Percentiles rank a stretch among this genome's conserved stretches.
Evolutionary conservation across 2,113 vertebrate species (phyloP).

Genomic region (Anoplopoma fimbria): DNA sequence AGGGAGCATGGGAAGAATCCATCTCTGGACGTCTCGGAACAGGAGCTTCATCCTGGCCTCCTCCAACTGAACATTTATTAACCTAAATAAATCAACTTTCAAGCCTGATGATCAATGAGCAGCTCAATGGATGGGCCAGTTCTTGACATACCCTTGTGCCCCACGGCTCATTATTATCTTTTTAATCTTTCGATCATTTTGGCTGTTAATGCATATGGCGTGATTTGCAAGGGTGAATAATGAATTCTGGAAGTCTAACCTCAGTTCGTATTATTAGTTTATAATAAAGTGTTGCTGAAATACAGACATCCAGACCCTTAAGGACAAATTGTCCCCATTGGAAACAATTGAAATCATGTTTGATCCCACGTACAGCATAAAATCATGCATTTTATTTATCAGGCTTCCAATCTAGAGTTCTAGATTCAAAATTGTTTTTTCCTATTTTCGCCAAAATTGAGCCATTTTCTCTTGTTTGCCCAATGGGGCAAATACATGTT

Average conservation of each 20-base stretch:
- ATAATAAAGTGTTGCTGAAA: neutral
- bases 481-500: too few species aligned
- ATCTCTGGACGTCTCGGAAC: neutral
- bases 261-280: neutral
- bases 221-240: neutral
- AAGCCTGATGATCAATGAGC: conserved; percentile 45
- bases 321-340: neutral
- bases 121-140: neutral
- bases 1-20: neutral
- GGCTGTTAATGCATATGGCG: neutral
- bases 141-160: neutral
- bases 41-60: neutral
- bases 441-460: neutral
- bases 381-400: neutral
- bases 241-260: neutral
- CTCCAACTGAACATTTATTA: conserved; percentile 4
- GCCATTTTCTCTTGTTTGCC: neutral
- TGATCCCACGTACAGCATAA: neutral
- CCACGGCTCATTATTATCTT: neutral
- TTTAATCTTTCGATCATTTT: neutral
- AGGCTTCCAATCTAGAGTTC: neutral
- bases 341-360: neutral
- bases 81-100: neutral
- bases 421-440: neutral
- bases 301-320: neutral